Evolutionary conservation across 2,888 invertebrate genomes (phyloP), one percentile per base, ranked within the genome.

Genomic region (Piscicola geometra): DNA sequence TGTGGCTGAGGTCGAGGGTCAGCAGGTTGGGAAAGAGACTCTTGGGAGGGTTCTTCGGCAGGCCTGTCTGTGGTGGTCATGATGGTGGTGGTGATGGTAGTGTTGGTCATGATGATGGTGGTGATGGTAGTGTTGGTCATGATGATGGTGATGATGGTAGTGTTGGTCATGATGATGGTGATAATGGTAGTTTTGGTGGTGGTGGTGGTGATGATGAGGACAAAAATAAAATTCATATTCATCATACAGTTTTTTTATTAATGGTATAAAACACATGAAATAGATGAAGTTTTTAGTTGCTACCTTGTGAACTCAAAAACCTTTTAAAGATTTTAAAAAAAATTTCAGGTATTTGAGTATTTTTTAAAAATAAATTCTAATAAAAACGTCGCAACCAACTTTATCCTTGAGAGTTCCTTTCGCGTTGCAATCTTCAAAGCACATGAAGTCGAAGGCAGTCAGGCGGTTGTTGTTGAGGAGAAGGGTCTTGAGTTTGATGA

Each of bases 1-100:
- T 99, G 84, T 92, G 91, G 81, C 94, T 93, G 33, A 98, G 90
- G 85, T 98, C 97, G 83, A 99, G 86, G 91, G 95, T 94, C 1
- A 94, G 94, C 75, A 99, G 89, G 83, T 92, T 92, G 0, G 98
- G 98, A 86, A 94, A 96, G 83, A 96, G 89, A 1, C 96, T 88
- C 33, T 79, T 78, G 32, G 73, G 73, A 1, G 64, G 33, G 9
- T 52, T 32, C 50, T 41, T 41, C 3, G 72, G 60, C 9, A 56
- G 32, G n/a, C 41, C 32, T 9, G 72, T 56, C 60, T 56, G 60
- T 5, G n/a, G 21, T 47, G 50, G 21, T 15, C n/a, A n/a, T n/a
- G n/a, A n/a, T n/a, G n/a, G n/a, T n/a, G n/a, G n/a, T n/a, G n/a
- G n/a, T n/a, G n/a, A n/a, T n/a, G n/a, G n/a, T n/a, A n/a, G n/a